A percentile compares a stretch with the other conserved stretches of the same genome.
Evolutionary conservation across 2,797 vertebrate genomes (phyloP).

Genomic region (Anniella stebbinsi): DNA sequence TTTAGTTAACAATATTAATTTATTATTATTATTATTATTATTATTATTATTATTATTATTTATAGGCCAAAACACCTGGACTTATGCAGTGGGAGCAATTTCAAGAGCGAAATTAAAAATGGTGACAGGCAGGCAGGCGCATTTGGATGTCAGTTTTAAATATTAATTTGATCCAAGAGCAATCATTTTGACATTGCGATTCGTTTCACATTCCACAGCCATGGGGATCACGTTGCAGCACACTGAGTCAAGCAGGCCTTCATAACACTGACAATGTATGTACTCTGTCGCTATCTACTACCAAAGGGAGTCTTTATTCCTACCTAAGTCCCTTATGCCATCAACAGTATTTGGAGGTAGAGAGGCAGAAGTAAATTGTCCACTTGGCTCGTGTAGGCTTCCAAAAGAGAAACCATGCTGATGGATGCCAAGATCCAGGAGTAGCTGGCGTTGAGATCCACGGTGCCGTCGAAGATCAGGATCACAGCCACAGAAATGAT

Average conservation of each 20-base stretch:
- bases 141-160: neutral
- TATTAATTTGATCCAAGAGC: constrained; percentile 23
- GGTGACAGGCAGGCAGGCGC: neutral
- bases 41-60: no score
- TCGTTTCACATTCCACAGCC: constrained; percentile 32
- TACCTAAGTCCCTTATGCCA: constrained; percentile 81
- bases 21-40: no score
- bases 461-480: constrained; percentile 91
- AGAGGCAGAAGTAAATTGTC: constrained; percentile 96
- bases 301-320: neutral
- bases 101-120: neutral
- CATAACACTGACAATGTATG: neutral
- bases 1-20: no score
- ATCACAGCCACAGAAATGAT: constrained; percentile 94
- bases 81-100: no score
- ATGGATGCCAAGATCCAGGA: constrained; percentile 94
- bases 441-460: constrained; percentile 93
- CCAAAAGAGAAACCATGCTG: constrained; percentile 91
- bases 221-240: constrained; percentile 14
- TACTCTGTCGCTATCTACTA: neutral
- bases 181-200: constrained; percentile 26
- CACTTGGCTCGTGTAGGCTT: constrained; percentile 95
- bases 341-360: constrained; percentile 94
- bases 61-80: no score
- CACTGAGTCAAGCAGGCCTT: constrained; percentile 11